Evolutionary conservation across 2,888 invertebrate genomes (phyloP), one percentile per base, ranked within the genome.

Genomic region (Dryadula phaetusa): DNA sequence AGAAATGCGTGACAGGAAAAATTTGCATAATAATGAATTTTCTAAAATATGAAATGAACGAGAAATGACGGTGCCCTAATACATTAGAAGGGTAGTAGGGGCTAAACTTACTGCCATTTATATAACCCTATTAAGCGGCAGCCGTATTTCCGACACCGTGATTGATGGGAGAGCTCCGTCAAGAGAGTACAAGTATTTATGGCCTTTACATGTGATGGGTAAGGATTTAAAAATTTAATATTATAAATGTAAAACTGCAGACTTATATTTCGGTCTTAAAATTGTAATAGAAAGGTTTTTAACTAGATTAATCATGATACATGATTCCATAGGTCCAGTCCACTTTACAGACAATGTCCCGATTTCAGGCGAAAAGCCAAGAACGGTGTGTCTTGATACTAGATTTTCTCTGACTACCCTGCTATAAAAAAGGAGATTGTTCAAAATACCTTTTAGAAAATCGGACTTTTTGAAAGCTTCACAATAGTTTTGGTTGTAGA

Each of bases 101-200:
- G 49, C 49, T 10, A 28, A 52, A 28, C 28, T 52, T 28, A 52
- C 28, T 16, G 49, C 25, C 56, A 56, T 56, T 56, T 22, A 20
- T 56, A 37, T n/a, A 56, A 56, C 56, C 22, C 37, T 56, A 22
- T 56, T n/a, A 56, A n/a, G 56, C 37, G 37, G 56, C 28, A 22
- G 20, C 37, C 22, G 37, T 56, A 56, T 37, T 56, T 56, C 56
- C 56, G 56, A 56, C 56, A 56, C 37, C 56, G 22, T 56, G 56
- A 56, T 56, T 56, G 56, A 56, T 56, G 56, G 8, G 56, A 52
- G 54, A 37, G 37, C 14, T 22, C 20, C 20, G n/a, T 37, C 20
- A 10, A 25, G 22, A 10, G 22, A 56, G 56, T 37, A 37, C 37
- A 22, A 56, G 56, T 56, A 56, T 54, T 54, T 54, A 20, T 56